phyloP scores from a whole-genome alignment of 2,797 vertebrate genomes.

The Galaxias olidus region DNA sequence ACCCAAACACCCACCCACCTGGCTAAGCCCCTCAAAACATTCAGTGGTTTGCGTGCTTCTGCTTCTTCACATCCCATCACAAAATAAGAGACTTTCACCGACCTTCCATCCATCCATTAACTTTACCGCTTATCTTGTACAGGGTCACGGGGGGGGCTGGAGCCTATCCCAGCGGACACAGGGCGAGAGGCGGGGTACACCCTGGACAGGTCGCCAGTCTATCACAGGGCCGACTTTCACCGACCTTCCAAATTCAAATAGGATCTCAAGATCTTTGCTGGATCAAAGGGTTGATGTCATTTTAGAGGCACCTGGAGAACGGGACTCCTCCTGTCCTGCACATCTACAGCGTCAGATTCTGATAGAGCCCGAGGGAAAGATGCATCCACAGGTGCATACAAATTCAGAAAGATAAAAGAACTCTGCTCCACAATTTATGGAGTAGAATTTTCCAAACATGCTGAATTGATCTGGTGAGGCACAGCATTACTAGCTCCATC shows the following conservation, averaged over 20 bases:
- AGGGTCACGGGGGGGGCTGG: too few relatives aligned
- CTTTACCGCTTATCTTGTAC: too few relatives aligned
- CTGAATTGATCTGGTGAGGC: slow-evolving; percentile 46
- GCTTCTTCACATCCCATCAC: too few relatives aligned
- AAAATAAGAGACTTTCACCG: too few relatives aligned
- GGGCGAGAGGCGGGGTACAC: too few relatives aligned
- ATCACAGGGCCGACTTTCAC: too few relatives aligned
- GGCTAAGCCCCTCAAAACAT: too few relatives aligned
- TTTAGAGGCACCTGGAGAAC: slow-evolving; percentile 41
- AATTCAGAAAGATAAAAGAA: slow-evolving; percentile 9
- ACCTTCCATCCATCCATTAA: too few relatives aligned
- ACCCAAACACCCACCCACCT: slow-evolving; percentile 48
- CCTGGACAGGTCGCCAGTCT: too few relatives aligned
- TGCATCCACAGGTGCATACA: background rate
- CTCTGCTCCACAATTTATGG: too few relatives aligned
- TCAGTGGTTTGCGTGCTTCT: too few relatives aligned
- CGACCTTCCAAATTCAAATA: background rate
- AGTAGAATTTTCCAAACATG: slow-evolving; percentile 2
- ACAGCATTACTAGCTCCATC: slow-evolving; percentile 1
- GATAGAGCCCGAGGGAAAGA: slow-evolving; percentile 19
- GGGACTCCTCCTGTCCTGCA: background rate
- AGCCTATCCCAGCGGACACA: too few relatives aligned
- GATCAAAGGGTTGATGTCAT: slow-evolving; percentile 23
- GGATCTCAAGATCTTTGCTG: slow-evolving; percentile 27
- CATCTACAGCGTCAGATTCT: slow-evolving; percentile 16